These are phyloP conservation scores for Peromyscus nudipes DNA, from an alignment of 2,797 vertebrate genomes.

Conservation along the genomic window DNA sequence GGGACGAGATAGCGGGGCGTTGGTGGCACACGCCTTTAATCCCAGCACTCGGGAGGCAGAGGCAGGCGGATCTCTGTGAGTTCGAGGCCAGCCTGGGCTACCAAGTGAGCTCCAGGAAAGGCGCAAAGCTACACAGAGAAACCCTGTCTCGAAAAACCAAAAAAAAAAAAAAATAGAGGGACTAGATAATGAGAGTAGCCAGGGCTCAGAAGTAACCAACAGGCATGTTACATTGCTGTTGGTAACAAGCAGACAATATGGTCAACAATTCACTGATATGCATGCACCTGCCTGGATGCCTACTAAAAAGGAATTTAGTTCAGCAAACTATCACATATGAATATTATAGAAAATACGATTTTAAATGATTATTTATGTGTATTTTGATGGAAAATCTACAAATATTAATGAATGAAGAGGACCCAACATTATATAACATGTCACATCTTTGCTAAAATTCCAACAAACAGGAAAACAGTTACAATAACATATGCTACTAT, in stretches of 20 bases:
- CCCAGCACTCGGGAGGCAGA: too few species aligned
- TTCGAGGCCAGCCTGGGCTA: too few species aligned
- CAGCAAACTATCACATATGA: not conserved
- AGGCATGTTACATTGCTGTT: not conserved
- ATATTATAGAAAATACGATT: not conserved
- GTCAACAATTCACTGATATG: not conserved
- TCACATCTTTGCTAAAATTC: not conserved
- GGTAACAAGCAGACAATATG: not conserved
- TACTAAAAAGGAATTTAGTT: not conserved
- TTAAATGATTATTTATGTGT: conserved; percentile 5
- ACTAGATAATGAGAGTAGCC: not conserved
- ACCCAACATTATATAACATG: not conserved
- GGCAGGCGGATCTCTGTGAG: too few species aligned
- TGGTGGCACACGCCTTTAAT: too few species aligned
- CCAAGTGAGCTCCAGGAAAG: too few species aligned
- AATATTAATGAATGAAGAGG: not conserved
- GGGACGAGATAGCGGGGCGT: not conserved
- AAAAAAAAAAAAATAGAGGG: too few species aligned
- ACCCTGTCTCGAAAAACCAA: too few species aligned
- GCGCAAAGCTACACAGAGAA: too few species aligned
- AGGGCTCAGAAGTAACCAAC: not conserved
- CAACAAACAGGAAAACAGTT: not conserved
- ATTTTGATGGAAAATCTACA: not conserved
- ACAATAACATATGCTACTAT: not conserved
- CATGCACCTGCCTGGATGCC: accelerated